These are phyloP conservation scores for Catocala fraxini DNA, from an alignment of 2,888 invertebrate genomes.

Conservation along the genomic window DNA sequence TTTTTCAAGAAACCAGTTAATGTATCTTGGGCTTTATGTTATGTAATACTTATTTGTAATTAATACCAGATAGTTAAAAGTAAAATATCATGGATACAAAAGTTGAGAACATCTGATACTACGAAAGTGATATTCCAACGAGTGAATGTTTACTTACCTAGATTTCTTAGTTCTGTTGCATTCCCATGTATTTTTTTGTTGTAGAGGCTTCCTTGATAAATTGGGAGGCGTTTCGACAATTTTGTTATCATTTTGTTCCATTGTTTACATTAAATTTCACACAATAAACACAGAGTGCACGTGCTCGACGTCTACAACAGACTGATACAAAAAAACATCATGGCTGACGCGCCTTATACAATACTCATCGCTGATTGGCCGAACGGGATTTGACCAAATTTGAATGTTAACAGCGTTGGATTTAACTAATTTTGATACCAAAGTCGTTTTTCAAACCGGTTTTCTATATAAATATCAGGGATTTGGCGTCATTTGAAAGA, in stretches of 20 bases:
- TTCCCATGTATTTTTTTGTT: conserved; percentile 12
- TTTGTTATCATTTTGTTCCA: conserved; percentile 9
- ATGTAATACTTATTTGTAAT: no score
- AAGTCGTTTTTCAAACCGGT: neutral
- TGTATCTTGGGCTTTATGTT: no score
- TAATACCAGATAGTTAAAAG: neutral
- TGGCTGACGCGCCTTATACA: conserved; percentile 11
- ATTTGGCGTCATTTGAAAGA: conserved; percentile 9
- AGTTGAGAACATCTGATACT: neutral
- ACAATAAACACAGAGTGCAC: neutral
- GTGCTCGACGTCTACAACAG: neutral
- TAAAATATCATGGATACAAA: neutral
- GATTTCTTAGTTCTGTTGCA: conserved; percentile 6
- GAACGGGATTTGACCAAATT: conserved; percentile 1
- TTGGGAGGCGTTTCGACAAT: conserved; percentile 13
- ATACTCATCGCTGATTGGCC: conserved; percentile 9
- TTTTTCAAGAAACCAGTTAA: no score
- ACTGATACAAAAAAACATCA: conserved; percentile 1
- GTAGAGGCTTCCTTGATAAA: conserved; percentile 11
- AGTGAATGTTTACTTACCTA: neutral
- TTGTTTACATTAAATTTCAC: conserved; percentile 9
- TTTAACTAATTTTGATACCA: conserved; percentile 7
- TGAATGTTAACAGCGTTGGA: conserved; percentile 9
- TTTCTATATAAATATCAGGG: conserved; percentile 7
- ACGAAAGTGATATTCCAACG: neutral